Conservation (phyloP, 2,888 invertebrate species). For the Dichetophora obliterata region DNA sequence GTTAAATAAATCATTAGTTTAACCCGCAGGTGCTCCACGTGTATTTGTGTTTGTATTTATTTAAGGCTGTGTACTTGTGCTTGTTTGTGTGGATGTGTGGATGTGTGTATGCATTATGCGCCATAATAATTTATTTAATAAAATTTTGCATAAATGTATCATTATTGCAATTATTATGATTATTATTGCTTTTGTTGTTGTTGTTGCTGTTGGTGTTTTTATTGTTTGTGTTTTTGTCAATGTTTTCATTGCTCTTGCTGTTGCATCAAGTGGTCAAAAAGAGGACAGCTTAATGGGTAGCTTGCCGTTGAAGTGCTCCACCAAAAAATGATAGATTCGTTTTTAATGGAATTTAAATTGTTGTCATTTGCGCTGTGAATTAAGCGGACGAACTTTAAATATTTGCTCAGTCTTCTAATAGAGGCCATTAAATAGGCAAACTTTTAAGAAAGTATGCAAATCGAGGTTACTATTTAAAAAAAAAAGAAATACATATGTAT, state of each 20-base stretch:
- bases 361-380: background rate
- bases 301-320: background rate
- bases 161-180: slow-evolving; percentile 17
- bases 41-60: background rate
- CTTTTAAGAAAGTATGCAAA: no score
- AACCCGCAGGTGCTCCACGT: background rate
- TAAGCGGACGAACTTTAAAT: background rate
- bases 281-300: slow-evolving; percentile 12
- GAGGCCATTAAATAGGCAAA: no score
- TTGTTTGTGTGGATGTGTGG: background rate
- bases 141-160: slow-evolving; percentile 25
- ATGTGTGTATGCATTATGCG: slow-evolving; percentile 7
- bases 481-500: no score
- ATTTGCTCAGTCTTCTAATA: no score
- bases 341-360: slow-evolving; percentile 24
- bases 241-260: background rate
- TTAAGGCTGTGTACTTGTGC: background rate
- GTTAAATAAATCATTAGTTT: slow-evolving; percentile 38
- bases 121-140: slow-evolving; percentile 32
- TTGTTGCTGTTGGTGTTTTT: background rate
- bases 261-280: background rate
- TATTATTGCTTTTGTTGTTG: slow-evolving; percentile 14
- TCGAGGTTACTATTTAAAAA: no score
- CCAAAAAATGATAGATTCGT: slow-evolving; percentile 8
- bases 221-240: background rate